phyloP scores from a whole-genome alignment of 2,888 invertebrate genomes.

The Caenorhabditis panamensis region DNA sequence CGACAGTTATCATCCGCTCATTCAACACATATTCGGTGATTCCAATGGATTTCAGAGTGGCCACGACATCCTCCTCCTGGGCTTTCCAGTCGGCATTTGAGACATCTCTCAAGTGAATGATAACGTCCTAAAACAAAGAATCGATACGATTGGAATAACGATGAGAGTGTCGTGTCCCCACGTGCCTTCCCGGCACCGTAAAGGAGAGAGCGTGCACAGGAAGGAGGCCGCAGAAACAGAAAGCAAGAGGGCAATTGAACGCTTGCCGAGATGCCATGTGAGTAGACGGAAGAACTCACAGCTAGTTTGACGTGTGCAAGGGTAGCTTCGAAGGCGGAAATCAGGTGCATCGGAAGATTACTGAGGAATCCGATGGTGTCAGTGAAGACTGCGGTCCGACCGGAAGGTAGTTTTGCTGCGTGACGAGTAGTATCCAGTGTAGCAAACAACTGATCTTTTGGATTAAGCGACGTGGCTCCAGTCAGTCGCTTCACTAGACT shows the following conservation, averaged over 20 bases:
- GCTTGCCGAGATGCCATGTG: not conserved
- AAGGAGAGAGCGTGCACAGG: not conserved
- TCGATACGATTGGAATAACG: not conserved
- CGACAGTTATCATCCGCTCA: slow-evolving; percentile 72
- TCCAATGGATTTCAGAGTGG: slow-evolving; percentile 84
- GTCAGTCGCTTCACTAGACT: slow-evolving; percentile 84
- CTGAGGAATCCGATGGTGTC: slow-evolving; percentile 92
- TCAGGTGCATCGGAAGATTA: slow-evolving; percentile 88
- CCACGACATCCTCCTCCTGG: slow-evolving; percentile 87
- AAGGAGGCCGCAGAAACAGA: not conserved
- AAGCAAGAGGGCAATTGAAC: not conserved
- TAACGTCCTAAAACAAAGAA: slow-evolving; percentile 85
- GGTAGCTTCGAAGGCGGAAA: slow-evolving; percentile 89
- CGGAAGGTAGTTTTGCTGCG: slow-evolving; percentile 84
- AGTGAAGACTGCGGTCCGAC: slow-evolving; percentile 86
- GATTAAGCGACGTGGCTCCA: slow-evolving; percentile 85
- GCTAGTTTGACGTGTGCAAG: slow-evolving; percentile 89
- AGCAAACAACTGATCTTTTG: slow-evolving; percentile 89
- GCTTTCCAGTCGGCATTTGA: slow-evolving; percentile 87
- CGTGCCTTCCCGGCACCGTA: not conserved
- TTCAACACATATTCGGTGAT: slow-evolving; percentile 65
- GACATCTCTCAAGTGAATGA: slow-evolving; percentile 88
- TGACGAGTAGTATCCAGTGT: slow-evolving; percentile 91
- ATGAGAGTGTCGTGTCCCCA: not conserved
- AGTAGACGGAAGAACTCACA: slow-evolving; percentile 81